Conservation (phyloP, 1,140 invertebrate species). For the Zaprionus taronus region DNA sequence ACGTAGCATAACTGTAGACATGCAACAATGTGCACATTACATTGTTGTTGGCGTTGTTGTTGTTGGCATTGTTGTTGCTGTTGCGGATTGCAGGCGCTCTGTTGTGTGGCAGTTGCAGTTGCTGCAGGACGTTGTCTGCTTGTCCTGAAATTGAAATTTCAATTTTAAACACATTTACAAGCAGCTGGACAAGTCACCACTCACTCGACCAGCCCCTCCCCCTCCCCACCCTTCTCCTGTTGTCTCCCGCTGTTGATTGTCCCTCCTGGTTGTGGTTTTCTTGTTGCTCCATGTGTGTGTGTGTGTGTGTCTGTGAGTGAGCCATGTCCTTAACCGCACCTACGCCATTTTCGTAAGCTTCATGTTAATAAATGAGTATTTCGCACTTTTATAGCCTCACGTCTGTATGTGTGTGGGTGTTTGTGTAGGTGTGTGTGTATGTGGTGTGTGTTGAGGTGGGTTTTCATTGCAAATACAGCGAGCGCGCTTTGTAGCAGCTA, state of each 20-base stretch:
- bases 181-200: conserved; percentile 47
- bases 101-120: conserved; percentile 21
- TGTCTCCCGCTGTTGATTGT: conserved; percentile 29
- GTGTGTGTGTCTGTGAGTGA: conserved; percentile 13
- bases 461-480: conserved; percentile 51
- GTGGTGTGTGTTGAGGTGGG: conserved; percentile 37
- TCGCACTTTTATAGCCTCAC: conserved; percentile 52
- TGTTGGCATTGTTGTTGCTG: conserved; percentile 27
- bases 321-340: conserved; percentile 52
- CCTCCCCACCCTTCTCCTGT: background rate
- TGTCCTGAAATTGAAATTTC: conserved; percentile 59
- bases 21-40: conserved; percentile 55
- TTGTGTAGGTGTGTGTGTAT: conserved; percentile 14
- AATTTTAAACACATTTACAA: conserved; percentile 60
- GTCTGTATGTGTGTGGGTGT: conserved; percentile 14
- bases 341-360: conserved; percentile 61
- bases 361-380: conserved; percentile 63
- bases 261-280: conserved; percentile 36
- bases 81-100: background rate
- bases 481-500: conserved; percentile 37
- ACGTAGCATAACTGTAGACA: conserved; percentile 54
- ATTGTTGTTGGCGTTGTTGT: conserved; percentile 38
- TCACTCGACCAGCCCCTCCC: background rate
- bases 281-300: conserved; percentile 9
- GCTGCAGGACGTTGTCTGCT: conserved; percentile 40